Evolutionary conservation across 2,113 vertebrate species (phyloP), one percentile per base, ranked within the genome.

Genomic region (Anolis carolinensis): DNA sequence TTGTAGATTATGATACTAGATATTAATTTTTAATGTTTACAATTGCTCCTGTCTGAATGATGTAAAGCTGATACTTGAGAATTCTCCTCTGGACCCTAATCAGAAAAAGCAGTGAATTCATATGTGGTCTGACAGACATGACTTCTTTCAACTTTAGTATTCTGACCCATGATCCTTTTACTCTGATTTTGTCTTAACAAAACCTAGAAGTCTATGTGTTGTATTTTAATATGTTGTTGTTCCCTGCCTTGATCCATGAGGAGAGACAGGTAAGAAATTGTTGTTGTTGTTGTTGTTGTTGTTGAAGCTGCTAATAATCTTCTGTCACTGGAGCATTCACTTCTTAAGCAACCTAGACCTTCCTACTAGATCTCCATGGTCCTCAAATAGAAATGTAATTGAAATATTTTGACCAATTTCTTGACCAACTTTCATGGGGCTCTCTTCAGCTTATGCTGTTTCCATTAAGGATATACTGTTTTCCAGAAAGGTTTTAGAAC

Each of bases 361-460:
- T 52, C 50, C 50, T 52, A 52, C 50, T 20, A 63, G 8, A 14
- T 67, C 55, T 13, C 2, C 7, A 4, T 75, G 21, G 25, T 36
- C 32, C 1, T 44, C 10, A 79, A 55, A 6, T 1, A 18, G 7
- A 8, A 3, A 0, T 81, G 2, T 62, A 50, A 7, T 0, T 39
- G 59, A 1, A 2, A 6, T 21, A 70, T 75, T 23, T 82, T 13
- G 27, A 25, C 27, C 2, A 71, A 71, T 39, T 62, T 32, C 25
- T 68, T 80, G n/a, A n/a, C n/a, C n/a, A n/a, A n/a, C n/a, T n/a
- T n/a, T n/a, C n/a, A n/a, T n/a, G n/a, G n/a, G n/a, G n/a, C n/a
- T 63, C 59, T 2, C 0, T 0, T 62, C 34, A 67, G n/a, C n/a
- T n/a, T n/a, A n/a, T n/a, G n/a, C 85, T 59, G 75, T 79, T 76